Evolutionary conservation across 2,113 vertebrate genomes (phyloP), one percentile per base, ranked within the genome.

Genomic region (Tinamus guttatus): DNA sequence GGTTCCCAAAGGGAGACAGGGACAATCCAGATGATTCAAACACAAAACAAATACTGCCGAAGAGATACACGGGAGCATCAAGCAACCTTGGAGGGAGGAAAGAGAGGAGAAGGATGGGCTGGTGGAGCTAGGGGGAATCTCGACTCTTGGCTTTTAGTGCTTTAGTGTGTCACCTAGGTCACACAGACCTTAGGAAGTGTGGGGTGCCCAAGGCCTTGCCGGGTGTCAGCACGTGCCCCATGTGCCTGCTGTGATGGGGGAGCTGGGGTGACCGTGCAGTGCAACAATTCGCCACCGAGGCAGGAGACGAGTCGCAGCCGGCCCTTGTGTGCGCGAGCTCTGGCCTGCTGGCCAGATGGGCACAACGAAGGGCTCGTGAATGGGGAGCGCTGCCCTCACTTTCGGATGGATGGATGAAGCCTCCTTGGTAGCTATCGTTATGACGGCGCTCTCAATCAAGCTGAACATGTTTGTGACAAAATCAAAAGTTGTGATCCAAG

Each of bases 401-500:
- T 93, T 84, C 92, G 81, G 47, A 10, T 8, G 1, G 58, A 88
- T 90, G 83, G 19, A 25, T 85, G 80, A 90, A 93, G 89, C 65
- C 92, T 90, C 83, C 88, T 85, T 60, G 5, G 78, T 92, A 79
- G 93, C 77, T 73, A 85, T 92, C 90, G 62, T 94, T 84, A 93
- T 94, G 92, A 96, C 58, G 70, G 90, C 0, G 0, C 93, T 90
- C 81, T 96, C 92, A 92, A 94, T 96, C 95, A 96, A 96, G 75
- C 25, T 70, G 62, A 96, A 89, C 93, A 97, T 94, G 92, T 93
- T 96, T 97, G 96, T 93, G 92, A 96, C 83, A 97, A 95, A 97
- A 97, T 96, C 95, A 93, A 95, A 95, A 95, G 88, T 92, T 96
- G 96, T 89, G 94, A 95, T 73, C 88, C 90, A 59, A n/a, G 94